Evolutionary conservation across 2,888 invertebrate genomes (phyloP), one percentile per base, ranked within the genome.

Genomic region (Drosophila quinaria): DNA sequence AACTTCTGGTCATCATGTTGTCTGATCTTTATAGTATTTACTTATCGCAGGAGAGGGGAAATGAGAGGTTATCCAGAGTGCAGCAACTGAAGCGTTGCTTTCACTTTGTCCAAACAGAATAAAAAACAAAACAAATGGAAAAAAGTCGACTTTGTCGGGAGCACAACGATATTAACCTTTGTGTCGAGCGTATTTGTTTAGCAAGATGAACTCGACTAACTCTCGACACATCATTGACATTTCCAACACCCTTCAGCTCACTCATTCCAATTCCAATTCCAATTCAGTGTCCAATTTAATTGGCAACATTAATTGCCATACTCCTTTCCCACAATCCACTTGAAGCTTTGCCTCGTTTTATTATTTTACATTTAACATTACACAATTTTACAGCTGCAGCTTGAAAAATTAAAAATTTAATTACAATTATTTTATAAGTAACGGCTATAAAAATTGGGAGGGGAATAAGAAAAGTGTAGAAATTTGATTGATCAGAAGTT

Each of bases 131-230:
- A 19, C 2, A 3, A 3, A 2, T 3, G 22, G 3, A 2, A 25
- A 25, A 25, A 25, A 25, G 25, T 25, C 6, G 1, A 25, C 25
- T 25, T 25, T 25, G 25, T 25, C 25, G 25, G 17, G 25, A 9
- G 8, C 41, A 39, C 15, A 44, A 37, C 10, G 37, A 17, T 50
- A 47, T 60, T 25, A 46, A 58, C 59, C 46, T 52, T 39, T 74
- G 63, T 63, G 67, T 60, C 74, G 31, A 46, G 59, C 50, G 46
- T 55, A 64, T 71, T 72, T 64, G 39, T 29, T 59, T 29, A 50
- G 59, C 64, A 55, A 44, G 71, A 37, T 46, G 35, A 61, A 37
- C 52, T 51, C 39, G n/a, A 15, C 37, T 11, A 37, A 47, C 29
- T 15, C 22, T 17, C 41, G 10, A 50, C 33, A 70, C 17, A n/a